These are phyloP conservation scores for Macrochelys suwanniensis DNA, from an alignment of 2,797 vertebrate species.

Conservation along the genomic window DNA sequence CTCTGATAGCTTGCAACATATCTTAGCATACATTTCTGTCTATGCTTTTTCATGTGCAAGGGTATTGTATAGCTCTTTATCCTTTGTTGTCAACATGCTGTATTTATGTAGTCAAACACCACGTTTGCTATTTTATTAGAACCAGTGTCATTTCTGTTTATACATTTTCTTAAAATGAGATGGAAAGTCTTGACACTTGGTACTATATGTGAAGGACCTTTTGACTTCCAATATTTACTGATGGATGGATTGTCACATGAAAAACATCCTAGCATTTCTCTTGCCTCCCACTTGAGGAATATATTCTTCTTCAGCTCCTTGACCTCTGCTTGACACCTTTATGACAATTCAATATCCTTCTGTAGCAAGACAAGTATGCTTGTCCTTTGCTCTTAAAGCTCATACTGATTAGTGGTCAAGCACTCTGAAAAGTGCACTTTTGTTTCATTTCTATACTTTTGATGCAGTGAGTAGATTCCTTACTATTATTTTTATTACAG, in stretches of 20 bases:
- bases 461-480: background rate
- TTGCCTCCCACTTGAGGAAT: background rate
- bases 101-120: background rate
- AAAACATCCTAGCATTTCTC: background rate
- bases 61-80: background rate
- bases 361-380: background rate
- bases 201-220: background rate
- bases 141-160: background rate
- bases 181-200: conserved; percentile 4
- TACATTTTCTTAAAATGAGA: background rate
- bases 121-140: background rate
- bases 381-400: background rate
- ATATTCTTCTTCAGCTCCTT: background rate
- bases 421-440: background rate
- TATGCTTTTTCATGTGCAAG: background rate
- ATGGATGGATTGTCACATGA: conserved; percentile 22
- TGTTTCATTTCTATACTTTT: background rate
- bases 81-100: background rate
- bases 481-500: background rate
- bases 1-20: background rate
- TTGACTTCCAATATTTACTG: conserved; percentile 30
- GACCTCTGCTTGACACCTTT: background rate
- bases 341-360: background rate
- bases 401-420: background rate
- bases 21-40: background rate